These are phyloP conservation scores for Apis florea DNA, from an alignment of 1,140 invertebrate species.

Conservation along the genomic window DNA sequence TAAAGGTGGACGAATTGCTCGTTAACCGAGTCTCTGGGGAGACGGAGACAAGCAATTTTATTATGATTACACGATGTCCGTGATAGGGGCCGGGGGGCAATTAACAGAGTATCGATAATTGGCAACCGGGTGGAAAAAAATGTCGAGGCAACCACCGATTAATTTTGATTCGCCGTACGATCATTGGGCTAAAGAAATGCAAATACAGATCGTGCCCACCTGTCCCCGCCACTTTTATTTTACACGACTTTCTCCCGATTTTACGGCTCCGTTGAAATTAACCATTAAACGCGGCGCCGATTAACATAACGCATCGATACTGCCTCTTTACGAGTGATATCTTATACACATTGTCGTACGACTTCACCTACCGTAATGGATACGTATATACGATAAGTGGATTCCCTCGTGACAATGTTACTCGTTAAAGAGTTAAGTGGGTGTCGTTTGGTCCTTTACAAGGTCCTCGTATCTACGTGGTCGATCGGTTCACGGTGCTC, in stretches of 20 bases:
- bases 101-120: slow-evolving; percentile 57
- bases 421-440: slow-evolving; percentile 33
- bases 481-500: neutral
- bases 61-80: slow-evolving; percentile 60
- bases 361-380: slow-evolving; percentile 14
- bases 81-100: slow-evolving; percentile 56
- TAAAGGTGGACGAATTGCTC: slow-evolving; percentile 59
- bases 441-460: neutral
- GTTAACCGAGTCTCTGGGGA: slow-evolving; percentile 31
- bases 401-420: slow-evolving; percentile 21
- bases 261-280: slow-evolving; percentile 17
- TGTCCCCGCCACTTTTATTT: neutral
- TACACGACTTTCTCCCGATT: slow-evolving; percentile 29
- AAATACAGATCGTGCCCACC: neutral
- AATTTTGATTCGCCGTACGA: neutral
- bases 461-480: neutral
- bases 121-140: slow-evolving; percentile 35
- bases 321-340: neutral
- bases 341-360: neutral
- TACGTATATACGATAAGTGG: slow-evolving; percentile 15
- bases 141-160: neutral
- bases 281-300: slow-evolving; percentile 9
- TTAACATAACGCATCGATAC: neutral
- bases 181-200: neutral
- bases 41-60: slow-evolving; percentile 54